Conservation (phyloP, 2,888 invertebrate species). For the Ormia ochracea region DNA sequence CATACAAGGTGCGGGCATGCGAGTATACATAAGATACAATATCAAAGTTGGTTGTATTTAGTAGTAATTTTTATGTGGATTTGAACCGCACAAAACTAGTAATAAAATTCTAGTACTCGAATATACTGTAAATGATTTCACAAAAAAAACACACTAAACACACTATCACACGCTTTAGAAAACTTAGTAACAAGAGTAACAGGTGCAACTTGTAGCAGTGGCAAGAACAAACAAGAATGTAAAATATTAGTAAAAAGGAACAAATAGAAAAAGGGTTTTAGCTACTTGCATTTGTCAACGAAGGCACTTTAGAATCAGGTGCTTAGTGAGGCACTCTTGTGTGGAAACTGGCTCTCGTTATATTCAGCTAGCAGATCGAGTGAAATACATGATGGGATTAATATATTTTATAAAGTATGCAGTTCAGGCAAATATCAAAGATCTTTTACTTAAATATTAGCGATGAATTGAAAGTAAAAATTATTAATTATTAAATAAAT, state of each 20-base stretch:
- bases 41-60: constrained; percentile 42
- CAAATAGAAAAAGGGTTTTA: constrained; percentile 19
- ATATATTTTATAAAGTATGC: no score
- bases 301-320: background rate
- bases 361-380: no score
- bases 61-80: constrained; percentile 45
- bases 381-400: no score
- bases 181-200: constrained; percentile 50
- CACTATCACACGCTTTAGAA: background rate
- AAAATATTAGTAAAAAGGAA: constrained; percentile 4
- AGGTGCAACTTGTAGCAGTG: constrained; percentile 50
- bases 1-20: no score
- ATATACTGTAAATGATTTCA: constrained; percentile 6
- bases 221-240: background rate
- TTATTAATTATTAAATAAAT: no score
- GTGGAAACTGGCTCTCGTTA: no score
- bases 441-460: no score
- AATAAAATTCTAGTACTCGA: constrained; percentile 18
- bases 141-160: constrained; percentile 19
- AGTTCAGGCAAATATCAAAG: no score
- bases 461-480: no score
- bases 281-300: background rate
- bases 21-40: constrained; percentile 34
- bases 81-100: constrained; percentile 43
- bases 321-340: no score